Evolutionary conservation across 2,888 invertebrate species (phyloP), one percentile per base, ranked within the genome.

Genomic region (Tetranychus piercei): DNA sequence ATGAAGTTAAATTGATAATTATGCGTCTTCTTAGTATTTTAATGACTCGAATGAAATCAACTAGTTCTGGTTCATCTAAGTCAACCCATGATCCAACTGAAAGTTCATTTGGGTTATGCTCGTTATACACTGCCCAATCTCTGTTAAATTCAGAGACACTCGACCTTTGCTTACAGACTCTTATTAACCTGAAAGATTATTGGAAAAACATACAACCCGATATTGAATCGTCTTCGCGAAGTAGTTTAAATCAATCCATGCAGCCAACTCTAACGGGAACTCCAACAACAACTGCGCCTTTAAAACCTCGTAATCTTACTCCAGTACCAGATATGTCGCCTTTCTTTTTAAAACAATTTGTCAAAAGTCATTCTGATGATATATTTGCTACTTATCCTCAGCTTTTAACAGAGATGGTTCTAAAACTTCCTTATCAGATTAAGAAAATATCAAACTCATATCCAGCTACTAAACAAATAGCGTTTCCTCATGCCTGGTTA

Each of bases 341-440:
- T 11, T 92, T 97, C 84, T 96, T 96, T 84, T 79, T 83, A 76
- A 80, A 82, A 43, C 78, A 92, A 81, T 94, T 94, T 81, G 90
- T 95, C 65, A 94, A 93, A 83, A 89, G 90, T 74, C 92, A 94
- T 82, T 89, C 91, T 0, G 87, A 89, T 73, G 95, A 96, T 81
- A 90, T 96, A 55, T 94, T 97, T 82, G 91, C 94, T 81, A 90
- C 91, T 77, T 95, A 94, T 82, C 91, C 92, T 11, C 91, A 92
- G 78, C 85, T 96, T n/a, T 84, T 97, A 43, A 94, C 96, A 74
- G 96, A 97, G 85, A 92, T 96, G 87, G 91, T 92, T 0, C 85
- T 96, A 11, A 87, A 95, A 23, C 85, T 97, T 75, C 95, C 96
- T 0, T 95, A 95, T 81, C 94, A 95, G 85, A 91, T 94, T 44